Evolutionary conservation across 2,888 invertebrate species (phyloP).

Genomic region (Sphaerophoria taeniata): DNA sequence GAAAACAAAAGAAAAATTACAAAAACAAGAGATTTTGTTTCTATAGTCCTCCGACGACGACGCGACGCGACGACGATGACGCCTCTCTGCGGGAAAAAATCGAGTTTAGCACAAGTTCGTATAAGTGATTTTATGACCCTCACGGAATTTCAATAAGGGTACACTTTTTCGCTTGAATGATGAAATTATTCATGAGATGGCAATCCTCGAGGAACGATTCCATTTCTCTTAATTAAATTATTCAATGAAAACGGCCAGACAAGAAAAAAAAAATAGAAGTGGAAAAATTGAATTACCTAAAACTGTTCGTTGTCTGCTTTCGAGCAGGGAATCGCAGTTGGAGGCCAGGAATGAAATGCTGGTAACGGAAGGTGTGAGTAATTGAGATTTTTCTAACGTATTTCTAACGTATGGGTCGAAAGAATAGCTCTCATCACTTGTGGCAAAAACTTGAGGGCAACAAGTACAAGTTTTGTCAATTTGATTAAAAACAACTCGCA

Average conservation of each 20-base stretch:
- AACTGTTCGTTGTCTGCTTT: not conserved
- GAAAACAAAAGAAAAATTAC: slow-evolving; percentile 2
- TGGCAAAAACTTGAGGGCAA: not conserved
- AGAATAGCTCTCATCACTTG: slow-evolving; percentile 12
- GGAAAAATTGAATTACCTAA: not conserved
- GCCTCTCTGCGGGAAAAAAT: not conserved
- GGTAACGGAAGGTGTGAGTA: slow-evolving; percentile 15
- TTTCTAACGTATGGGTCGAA: slow-evolving; percentile 27
- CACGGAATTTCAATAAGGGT: slow-evolving; percentile 67
- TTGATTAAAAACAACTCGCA: slow-evolving; percentile 54
- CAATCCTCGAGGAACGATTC: slow-evolving; percentile 27
- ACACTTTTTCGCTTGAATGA: slow-evolving; percentile 40
- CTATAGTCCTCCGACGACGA: not conserved
- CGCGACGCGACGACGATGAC: slow-evolving; percentile 14
- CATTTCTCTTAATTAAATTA: slow-evolving; percentile 72
- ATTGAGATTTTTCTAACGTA: slow-evolving; percentile 47
- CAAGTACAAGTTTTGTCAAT: slow-evolving; percentile 67
- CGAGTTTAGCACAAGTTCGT: not conserved
- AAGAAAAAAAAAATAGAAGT: slow-evolving; percentile 7
- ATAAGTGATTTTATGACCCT: slow-evolving; percentile 64
- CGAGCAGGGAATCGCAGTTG: not conserved
- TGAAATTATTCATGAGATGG: slow-evolving; percentile 34
- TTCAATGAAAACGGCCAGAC: slow-evolving; percentile 52
- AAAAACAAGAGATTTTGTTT: slow-evolving; percentile 7
- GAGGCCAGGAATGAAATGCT: not conserved